Base-by-base conservation (phyloP, 2,797 vertebrate species). In the Onychomys torridus region DNA sequence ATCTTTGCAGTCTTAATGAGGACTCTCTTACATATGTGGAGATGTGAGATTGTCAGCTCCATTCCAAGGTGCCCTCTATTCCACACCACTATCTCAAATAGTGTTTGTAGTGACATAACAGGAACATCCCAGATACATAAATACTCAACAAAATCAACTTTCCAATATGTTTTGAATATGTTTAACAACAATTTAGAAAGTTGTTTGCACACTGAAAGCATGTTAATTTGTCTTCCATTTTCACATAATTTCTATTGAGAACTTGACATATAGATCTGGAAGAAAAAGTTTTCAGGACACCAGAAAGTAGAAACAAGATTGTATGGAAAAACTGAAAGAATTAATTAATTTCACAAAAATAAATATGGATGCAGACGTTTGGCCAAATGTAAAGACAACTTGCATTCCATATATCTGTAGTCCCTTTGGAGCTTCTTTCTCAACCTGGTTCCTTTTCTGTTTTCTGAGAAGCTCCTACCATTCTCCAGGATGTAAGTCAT, bases 271-370 rank as follows among this genome's bases (percentile, higher is more conserved):
- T 69, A 75, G 67, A 91, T 73, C 57, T 91, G 43, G 21, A 78
- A 82, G 10, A 29, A 89, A 94, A 81, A 23, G 0, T 52, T 91
- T 37, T 73, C 10, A 57, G 78, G 27, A 89, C 90, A 93, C 92
- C 95, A 89, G 29, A 23, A 89, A 89, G n/a, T 86, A 91, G 93
- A 96, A 93, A 87, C 12, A 91, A 61, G 40, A 90, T 78, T 86
- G 14, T 81, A 92, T 23, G 43, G 27, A 85, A 76, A 97, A 96
- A 90, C 55, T 65, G 76, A 95, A 40, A 67, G 3, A 59, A 92
- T 11, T 29, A 91, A 90, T 96, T 94, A 79, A 96, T 61, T 89
- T 29, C 34, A 29, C n/a, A 94, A 96, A 92, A 91, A 93, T 87
- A 94, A 94, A 81, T 73, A 90, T 77, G n/a, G 40, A 91, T 81